These are phyloP conservation scores for Syngnathoides biaculeatus DNA, from an alignment of 2,113 vertebrate species.

Conservation along the genomic window DNA sequence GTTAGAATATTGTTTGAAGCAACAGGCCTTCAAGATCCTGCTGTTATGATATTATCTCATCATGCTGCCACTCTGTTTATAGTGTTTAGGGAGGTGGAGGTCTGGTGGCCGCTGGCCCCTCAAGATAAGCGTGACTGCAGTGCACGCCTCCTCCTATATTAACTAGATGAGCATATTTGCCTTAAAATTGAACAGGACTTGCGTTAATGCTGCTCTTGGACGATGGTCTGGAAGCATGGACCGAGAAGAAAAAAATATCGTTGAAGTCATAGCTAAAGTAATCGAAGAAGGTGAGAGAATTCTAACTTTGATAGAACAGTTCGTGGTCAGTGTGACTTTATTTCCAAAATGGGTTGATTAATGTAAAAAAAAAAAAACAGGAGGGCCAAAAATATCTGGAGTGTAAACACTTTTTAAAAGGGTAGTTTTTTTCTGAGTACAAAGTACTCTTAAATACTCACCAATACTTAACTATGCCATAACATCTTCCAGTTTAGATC, in stretches of 20 bases:
- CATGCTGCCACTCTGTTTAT: background rate
- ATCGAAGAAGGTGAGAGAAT: constrained; percentile 72
- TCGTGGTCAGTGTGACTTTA: background rate
- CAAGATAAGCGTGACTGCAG: constrained; percentile 66
- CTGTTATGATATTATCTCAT: background rate
- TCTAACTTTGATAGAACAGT: background rate
- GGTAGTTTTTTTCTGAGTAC: too few relatives aligned
- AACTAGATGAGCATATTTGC: constrained; percentile 45
- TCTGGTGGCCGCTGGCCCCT: constrained; percentile 50
- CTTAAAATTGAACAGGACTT: constrained; percentile 3
- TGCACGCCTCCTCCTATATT: constrained; percentile 53
- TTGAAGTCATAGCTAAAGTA: constrained; percentile 69
- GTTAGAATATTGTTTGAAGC: background rate
- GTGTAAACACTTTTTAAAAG: background rate
- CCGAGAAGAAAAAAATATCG: constrained; percentile 58
- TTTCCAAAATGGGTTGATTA: background rate
- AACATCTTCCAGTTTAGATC: too few relatives aligned
- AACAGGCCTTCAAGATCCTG: background rate
- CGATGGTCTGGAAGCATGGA: constrained; percentile 57
- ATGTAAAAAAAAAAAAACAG: background rate
- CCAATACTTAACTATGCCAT: too few relatives aligned
- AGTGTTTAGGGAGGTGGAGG: constrained; percentile 28
- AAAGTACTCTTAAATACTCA: too few relatives aligned
- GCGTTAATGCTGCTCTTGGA: constrained; percentile 15
- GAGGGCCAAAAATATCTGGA: background rate